phyloP scores from a whole-genome alignment of 2,113 vertebrate species.

The Okapia johnstoni region DNA sequence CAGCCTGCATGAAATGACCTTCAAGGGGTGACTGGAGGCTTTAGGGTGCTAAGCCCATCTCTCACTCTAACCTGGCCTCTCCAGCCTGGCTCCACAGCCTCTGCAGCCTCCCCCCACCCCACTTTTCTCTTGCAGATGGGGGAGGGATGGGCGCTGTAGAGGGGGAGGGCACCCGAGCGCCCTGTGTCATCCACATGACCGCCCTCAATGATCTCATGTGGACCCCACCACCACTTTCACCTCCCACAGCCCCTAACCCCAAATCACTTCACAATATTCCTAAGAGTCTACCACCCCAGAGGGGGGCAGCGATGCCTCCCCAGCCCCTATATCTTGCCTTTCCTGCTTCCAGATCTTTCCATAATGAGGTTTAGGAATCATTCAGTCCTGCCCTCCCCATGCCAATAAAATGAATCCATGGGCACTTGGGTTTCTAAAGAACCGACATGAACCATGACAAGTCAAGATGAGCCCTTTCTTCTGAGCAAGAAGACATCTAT shows the following conservation, averaged over 20 bases:
- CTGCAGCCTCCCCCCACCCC: background rate
- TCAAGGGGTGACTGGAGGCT: background rate
- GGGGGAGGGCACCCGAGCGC: background rate
- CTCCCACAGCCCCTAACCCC: background rate
- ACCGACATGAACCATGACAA: background rate
- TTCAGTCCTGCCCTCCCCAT: background rate
- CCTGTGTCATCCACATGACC: background rate
- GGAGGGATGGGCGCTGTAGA: fast-evolving
- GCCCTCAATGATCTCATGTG: background rate
- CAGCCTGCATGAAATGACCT: background rate
- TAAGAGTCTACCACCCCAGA: background rate
- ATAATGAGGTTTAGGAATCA: background rate
- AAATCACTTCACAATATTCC: background rate
- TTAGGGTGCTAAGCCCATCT: background rate
- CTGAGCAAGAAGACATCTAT: background rate
- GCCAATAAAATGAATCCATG: background rate
- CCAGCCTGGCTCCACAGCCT: too few relatives aligned
- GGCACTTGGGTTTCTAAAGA: background rate
- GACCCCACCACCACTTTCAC: background rate
- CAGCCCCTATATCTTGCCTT: background rate
- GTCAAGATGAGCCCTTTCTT: background rate
- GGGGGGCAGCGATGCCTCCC: fast-evolving
- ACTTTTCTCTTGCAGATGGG: background rate
- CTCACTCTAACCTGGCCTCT: background rate
- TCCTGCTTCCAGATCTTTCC: background rate